These are phyloP conservation scores for Dermatemys mawii DNA, from an alignment of 2,113 vertebrate genomes.

Conservation along the genomic window DNA sequence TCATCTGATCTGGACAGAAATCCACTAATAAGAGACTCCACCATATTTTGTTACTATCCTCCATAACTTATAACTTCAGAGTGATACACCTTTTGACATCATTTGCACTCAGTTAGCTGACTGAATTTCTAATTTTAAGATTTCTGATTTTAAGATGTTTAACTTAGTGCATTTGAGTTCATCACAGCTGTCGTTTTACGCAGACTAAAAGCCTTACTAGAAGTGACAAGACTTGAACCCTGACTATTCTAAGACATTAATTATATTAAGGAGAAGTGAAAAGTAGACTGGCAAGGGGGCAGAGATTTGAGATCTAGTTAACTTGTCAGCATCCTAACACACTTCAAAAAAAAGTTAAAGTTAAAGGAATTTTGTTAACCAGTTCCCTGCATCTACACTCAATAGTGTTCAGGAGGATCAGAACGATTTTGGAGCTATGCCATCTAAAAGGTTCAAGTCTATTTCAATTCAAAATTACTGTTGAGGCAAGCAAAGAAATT, in stretches of 20 bases:
- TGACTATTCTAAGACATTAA: not conserved
- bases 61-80: not conserved
- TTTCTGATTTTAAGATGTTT: too few relatives aligned
- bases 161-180: not conserved
- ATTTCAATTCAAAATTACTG: not conserved
- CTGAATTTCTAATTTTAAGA: not conserved
- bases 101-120: not conserved
- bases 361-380: not conserved
- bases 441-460: not conserved
- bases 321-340: not conserved
- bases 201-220: not conserved
- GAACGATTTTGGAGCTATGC: not conserved
- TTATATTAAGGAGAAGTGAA: not conserved
- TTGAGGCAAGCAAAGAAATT: too few relatives aligned
- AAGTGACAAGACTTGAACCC: not conserved
- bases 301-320: not conserved
- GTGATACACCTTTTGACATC: not conserved
- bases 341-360: not conserved
- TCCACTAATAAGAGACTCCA: not conserved
- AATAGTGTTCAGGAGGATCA: not conserved
- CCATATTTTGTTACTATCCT: not conserved
- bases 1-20: not conserved
- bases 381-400: not conserved
- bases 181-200: not conserved
- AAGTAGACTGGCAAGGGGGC: not conserved